Evolutionary conservation across 2,888 invertebrate genomes (phyloP).

Genomic region (Leuctra nigra): DNA sequence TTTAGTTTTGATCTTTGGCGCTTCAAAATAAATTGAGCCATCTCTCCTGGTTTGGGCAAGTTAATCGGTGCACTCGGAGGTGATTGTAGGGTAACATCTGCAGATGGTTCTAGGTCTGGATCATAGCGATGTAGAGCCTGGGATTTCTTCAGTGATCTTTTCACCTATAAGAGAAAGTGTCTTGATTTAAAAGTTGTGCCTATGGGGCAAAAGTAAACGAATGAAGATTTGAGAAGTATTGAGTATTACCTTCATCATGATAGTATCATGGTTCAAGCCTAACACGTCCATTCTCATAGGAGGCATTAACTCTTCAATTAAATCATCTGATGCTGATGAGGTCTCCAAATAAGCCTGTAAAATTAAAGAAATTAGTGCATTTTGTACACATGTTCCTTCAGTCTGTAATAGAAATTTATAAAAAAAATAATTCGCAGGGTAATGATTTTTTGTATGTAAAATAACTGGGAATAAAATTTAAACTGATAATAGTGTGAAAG

Average conservation of each 20-base stretch:
- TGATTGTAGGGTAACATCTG: not conserved
- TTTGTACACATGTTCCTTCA: too few species aligned
- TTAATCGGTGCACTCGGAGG: not conserved
- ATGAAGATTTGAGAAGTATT: constrained; percentile 1
- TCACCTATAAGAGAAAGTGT: constrained; percentile 34
- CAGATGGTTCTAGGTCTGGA: not conserved
- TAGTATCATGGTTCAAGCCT: constrained; percentile 58
- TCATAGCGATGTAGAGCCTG: constrained; percentile 32
- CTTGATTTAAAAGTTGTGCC: too few species aligned
- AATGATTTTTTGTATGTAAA: too few species aligned
- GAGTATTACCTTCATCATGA: constrained; percentile 46
- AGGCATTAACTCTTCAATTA: constrained; percentile 48
- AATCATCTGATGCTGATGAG: too few species aligned
- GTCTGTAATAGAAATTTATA: too few species aligned
- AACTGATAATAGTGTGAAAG: too few species aligned
- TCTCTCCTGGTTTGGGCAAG: not conserved
- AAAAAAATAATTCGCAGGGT: too few species aligned
- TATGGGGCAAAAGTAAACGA: too few species aligned
- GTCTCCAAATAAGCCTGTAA: too few species aligned
- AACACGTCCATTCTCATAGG: constrained; percentile 65
- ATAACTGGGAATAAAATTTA: too few species aligned
- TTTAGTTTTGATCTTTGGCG: constrained; percentile 9
- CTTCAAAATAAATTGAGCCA: constrained; percentile 9
- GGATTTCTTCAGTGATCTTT: constrained; percentile 36
- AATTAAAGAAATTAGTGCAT: too few species aligned